Conservation (phyloP, 2,797 vertebrate genomes). For the Brachymystax lenok region DNA sequence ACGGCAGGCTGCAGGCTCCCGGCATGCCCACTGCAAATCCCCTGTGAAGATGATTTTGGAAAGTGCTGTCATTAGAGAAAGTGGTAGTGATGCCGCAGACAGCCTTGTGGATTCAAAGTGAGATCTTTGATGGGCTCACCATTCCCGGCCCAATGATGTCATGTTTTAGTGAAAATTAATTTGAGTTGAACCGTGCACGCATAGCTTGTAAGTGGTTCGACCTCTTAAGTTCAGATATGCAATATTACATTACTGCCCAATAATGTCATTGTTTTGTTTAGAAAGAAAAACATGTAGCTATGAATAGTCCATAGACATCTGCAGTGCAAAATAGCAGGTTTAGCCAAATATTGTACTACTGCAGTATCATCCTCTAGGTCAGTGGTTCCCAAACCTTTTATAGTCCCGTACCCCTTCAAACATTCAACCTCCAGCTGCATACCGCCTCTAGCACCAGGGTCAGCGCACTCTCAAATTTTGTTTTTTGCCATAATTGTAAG, state of each 20-base stretch:
- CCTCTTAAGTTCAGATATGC: neutral
- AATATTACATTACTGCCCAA: neutral
- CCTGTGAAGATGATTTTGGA: conserved; percentile 46
- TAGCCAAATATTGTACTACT: too few relatives aligned
- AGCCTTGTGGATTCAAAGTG: conserved; percentile 11
- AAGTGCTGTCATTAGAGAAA: conserved; percentile 65
- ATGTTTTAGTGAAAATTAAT: neutral
- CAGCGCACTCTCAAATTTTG: too few relatives aligned
- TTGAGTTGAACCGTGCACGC: neutral
- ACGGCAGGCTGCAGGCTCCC: conserved; percentile 10
- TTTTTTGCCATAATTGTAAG: too few relatives aligned
- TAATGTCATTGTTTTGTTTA: neutral
- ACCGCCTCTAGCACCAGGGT: too few relatives aligned
- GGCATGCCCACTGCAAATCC: conserved; percentile 25
- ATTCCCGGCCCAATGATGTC: neutral
- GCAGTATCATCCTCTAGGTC: neutral
- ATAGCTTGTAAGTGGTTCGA: neutral
- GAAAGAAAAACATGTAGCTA: neutral
- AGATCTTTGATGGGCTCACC: conserved; percentile 10
- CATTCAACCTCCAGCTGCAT: too few relatives aligned
- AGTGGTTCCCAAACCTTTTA: neutral
- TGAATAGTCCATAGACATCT: too few relatives aligned
- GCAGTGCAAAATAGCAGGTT: too few relatives aligned
- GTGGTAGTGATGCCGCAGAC: conserved; percentile 54
- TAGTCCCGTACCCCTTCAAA: too few relatives aligned